Percentiles rank a stretch among this genome's conserved stretches.
Evolutionary conservation across 2,888 invertebrate genomes (phyloP).

Genomic region (Sarcophaga rosellei): DNA sequence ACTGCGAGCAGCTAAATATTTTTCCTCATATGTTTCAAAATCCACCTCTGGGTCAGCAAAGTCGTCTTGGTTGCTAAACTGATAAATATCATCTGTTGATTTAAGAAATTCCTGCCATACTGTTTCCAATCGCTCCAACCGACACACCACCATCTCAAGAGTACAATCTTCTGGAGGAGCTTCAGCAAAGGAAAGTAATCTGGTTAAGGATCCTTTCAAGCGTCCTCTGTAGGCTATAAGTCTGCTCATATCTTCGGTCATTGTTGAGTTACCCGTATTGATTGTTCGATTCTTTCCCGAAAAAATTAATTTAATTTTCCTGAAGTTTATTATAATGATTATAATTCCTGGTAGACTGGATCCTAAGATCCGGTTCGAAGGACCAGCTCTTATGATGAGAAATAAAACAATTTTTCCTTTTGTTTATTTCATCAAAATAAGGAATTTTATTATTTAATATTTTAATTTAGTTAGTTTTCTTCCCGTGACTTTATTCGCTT

Average conservation of each 20-base stretch:
- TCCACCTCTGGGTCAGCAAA: conserved; percentile 32
- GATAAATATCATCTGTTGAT: conserved; percentile 12
- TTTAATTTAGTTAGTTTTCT: no score
- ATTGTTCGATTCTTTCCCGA: no score
- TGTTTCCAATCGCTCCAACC: conserved; percentile 38
- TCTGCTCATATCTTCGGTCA: background rate
- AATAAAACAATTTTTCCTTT: no score
- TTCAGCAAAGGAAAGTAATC: conserved; percentile 16
- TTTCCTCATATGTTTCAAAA: conserved; percentile 41
- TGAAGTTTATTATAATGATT: background rate
- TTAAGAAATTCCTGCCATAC: conserved; percentile 38
- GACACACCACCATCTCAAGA: conserved; percentile 19
- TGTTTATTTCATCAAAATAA: no score
- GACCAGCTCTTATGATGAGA: no score
- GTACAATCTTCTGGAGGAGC: conserved; percentile 31
- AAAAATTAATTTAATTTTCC: no score
- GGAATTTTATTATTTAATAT: no score
- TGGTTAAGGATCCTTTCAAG: conserved; percentile 39
- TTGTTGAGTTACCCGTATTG: background rate
- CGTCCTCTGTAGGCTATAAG: conserved; percentile 25
- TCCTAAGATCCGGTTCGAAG: background rate
- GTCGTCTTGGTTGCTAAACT: background rate
- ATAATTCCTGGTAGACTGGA: no score
- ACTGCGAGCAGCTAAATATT: conserved; percentile 37
- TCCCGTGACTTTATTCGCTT: no score